Evolutionary conservation across 2,113 vertebrate genomes (phyloP).

Genomic region (Bombycilla garrulus): DNA sequence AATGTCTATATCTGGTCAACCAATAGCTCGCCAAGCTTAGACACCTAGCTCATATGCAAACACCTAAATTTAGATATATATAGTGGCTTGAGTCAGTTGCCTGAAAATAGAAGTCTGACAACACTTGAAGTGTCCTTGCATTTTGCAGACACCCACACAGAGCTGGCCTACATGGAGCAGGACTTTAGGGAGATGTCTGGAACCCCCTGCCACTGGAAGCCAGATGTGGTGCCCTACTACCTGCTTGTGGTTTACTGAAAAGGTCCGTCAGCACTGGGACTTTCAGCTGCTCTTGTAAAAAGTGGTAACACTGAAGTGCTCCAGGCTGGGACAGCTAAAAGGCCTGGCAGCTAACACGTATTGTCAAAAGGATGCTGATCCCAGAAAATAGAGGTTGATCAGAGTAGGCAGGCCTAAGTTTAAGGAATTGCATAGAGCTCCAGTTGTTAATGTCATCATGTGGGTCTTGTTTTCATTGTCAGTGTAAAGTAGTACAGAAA

Average conservation of each 20-base stretch:
- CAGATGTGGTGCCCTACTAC: not conserved
- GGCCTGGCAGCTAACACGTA: not conserved
- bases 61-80: slow-evolving; percentile 27
- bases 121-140: not conserved
- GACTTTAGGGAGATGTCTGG: not conserved
- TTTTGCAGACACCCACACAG: not conserved
- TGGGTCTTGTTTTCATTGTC: not conserved
- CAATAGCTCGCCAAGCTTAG: not conserved
- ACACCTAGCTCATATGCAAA: not conserved
- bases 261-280: not conserved
- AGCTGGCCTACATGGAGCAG: fast-evolving
- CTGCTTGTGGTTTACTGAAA: not conserved
- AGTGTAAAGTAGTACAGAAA: not conserved
- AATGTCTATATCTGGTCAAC: slow-evolving; percentile 39
- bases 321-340: not conserved
- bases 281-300: not conserved
- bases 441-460: not conserved
- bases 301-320: not conserved
- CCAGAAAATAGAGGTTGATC: not conserved
- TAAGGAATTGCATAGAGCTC: not conserved
- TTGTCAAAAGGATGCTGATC: not conserved
- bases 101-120: slow-evolving; percentile 46
- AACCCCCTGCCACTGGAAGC: not conserved
- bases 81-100: slow-evolving; percentile 10
- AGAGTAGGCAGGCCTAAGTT: not conserved